Evolutionary conservation across 2,888 invertebrate genomes (phyloP).

Genomic region (Torymus auratus): DNA sequence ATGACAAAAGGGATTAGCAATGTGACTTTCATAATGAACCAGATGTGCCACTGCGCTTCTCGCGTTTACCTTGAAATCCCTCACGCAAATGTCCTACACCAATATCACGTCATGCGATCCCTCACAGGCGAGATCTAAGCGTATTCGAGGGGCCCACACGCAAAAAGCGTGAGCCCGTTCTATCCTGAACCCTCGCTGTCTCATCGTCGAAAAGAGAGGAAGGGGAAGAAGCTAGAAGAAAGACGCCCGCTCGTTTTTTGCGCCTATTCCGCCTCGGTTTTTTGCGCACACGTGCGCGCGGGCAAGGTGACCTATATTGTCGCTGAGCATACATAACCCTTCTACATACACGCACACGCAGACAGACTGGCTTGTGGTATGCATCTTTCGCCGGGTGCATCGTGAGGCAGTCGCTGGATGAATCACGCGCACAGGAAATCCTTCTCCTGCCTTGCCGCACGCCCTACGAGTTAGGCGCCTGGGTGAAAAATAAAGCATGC

Average conservation of each 20-base stretch:
- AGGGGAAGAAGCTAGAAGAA: slow-evolving; percentile 31
- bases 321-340: slow-evolving; percentile 31
- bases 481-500: not conserved
- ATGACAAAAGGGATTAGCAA: slow-evolving; percentile 17
- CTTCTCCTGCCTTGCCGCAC: slow-evolving; percentile 34
- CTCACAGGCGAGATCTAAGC: slow-evolving; percentile 13
- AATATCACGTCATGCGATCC: too few relatives aligned
- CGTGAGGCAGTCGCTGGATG: slow-evolving; percentile 14
- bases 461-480: not conserved
- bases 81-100: too few relatives aligned
- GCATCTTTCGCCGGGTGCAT: not conserved
- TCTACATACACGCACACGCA: not conserved
- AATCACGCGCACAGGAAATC: slow-evolving; percentile 56
- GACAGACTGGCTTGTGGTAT: not conserved
- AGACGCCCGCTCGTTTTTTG: slow-evolving; percentile 47
- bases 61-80: slow-evolving; percentile 12
- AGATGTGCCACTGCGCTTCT: not conserved
- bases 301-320: slow-evolving; percentile 61
- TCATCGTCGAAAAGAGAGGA: not conserved
- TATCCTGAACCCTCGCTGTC: too few relatives aligned
- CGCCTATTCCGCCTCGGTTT: not conserved
- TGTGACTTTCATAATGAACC: slow-evolving; percentile 2
- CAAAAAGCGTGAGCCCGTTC: not conserved
- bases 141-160: slow-evolving; percentile 47
- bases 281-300: slow-evolving; percentile 48